Evolutionary conservation across 2,888 invertebrate species (phyloP).

Genomic region (Drosophila buzzatii): DNA sequence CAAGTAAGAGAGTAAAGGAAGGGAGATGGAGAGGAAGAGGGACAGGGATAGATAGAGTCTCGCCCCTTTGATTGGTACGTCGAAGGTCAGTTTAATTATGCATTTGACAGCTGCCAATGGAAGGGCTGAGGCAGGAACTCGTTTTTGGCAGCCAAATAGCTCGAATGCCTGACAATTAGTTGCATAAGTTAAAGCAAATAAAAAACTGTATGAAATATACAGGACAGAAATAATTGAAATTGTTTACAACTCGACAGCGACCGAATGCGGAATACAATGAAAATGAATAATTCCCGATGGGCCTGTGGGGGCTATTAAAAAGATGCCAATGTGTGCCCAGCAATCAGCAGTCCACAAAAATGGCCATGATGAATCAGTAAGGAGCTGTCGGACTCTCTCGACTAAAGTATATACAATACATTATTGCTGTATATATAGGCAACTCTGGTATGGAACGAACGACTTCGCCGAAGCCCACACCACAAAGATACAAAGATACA

Average conservation of each 20-base stretch:
- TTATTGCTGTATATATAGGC: constrained; percentile 40
- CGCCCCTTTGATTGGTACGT: constrained; percentile 27
- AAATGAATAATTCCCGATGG: constrained; percentile 80
- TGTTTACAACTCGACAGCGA: constrained; percentile 61
- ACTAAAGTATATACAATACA: constrained; percentile 69
- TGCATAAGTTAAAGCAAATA: constrained; percentile 65
- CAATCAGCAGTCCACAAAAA: constrained; percentile 67
- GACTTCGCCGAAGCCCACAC: constrained; percentile 72
- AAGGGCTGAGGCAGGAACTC: background rate
- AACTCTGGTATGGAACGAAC: constrained; percentile 34
- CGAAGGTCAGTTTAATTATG: constrained; percentile 74
- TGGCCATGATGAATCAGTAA: constrained; percentile 76
- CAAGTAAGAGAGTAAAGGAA: background rate
- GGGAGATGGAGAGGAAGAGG: background rate
- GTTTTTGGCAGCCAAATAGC: constrained; percentile 60
- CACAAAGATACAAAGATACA: constrained; percentile 77
- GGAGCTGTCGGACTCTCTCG: constrained; percentile 48
- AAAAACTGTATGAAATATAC: constrained; percentile 6
- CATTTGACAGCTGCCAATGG: constrained; percentile 72
- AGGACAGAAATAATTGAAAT: constrained; percentile 64
- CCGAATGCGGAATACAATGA: constrained; percentile 59
- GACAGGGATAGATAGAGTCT: background rate
- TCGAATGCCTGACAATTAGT: constrained; percentile 73
- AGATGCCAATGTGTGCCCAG: constrained; percentile 74
- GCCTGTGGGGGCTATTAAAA: constrained; percentile 75